Evolutionary conservation across 1,140 invertebrate genomes (phyloP), one percentile per base, ranked within the genome.

Genomic region (Littorina saxatilis): DNA sequence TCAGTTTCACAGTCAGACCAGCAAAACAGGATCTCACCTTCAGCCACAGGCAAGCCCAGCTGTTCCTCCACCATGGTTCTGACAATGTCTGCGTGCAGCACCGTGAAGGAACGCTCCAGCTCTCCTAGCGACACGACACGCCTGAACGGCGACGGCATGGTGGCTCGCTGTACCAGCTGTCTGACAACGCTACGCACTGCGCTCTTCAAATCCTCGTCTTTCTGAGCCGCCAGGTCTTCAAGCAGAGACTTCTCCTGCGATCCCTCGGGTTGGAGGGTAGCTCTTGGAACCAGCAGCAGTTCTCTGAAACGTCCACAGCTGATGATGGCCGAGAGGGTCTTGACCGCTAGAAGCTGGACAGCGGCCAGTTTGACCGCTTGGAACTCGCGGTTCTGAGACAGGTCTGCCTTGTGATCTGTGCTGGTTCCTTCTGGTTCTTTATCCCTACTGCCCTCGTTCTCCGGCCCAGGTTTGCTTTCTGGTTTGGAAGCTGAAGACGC

Each of bases 261-360:
- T 79, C 73, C 88, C 43, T 88, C 87, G 84, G 85, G 87, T 80
- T 84, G 68, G 1, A 86, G 72, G 63, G 87, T 87, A 3, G 86
- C 85, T 61, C 92, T 92, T 0, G 93, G 93, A 23, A 94, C 92
- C 7, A 95, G 87, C 61, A 95, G 89, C 84, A 94, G 88, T 86
- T 95, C 94, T 3, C 91, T 92, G 90, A 93, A 94, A 75, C 92
- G 91, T 74, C 92, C 93, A 76, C 93, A 94, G 76, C 35, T 66
- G 20, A 95, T 84, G 3, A 95, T 89, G 29, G 91, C 89, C 74
- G 92, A 89, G 23, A 95, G 85, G 9, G 93, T 90, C 88, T 95
- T 95, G 80, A 95, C 87, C 40, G 94, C 94, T 40, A 93, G 92
- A 80, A 94, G 92, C 84, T 95, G 94, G 50, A 95, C 86, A n/a